These are phyloP conservation scores for Hesperia comma DNA, from an alignment of 2,888 invertebrate genomes.

Conservation along the genomic window DNA sequence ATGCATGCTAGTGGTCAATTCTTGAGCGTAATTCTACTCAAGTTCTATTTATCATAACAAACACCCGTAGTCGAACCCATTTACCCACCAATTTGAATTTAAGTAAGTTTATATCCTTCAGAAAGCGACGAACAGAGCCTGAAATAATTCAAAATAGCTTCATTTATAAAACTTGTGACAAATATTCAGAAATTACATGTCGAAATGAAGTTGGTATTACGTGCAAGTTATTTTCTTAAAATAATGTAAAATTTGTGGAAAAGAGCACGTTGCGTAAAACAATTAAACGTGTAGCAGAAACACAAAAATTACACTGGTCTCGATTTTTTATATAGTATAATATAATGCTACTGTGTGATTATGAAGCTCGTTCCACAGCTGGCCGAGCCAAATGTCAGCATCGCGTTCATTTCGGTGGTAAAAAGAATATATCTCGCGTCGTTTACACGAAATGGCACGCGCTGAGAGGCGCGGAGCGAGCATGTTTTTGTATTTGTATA, in stretches of 20 bases:
- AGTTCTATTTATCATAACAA: too few species aligned
- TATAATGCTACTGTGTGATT: constrained; percentile 57
- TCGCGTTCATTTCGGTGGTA: constrained; percentile 27
- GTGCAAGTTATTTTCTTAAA: background rate
- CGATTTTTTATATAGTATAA: constrained; percentile 48
- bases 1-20: too few species aligned
- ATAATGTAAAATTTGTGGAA: constrained; percentile 2
- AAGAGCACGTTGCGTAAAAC: constrained; percentile 43
- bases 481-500: background rate
- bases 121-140: too few species aligned
- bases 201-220: background rate
- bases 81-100: too few species aligned
- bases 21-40: too few species aligned
- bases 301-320: constrained; percentile 47
- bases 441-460: constrained; percentile 19
- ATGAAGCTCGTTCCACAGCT: constrained; percentile 49
- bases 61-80: too few species aligned
- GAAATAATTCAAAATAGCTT: too few species aligned
- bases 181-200: background rate
- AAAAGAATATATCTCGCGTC: constrained; percentile 29
- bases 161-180: too few species aligned
- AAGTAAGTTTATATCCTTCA: too few species aligned
- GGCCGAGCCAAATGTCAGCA: constrained; percentile 23
- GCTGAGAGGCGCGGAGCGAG: constrained; percentile 8
- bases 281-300: constrained; percentile 47